Base-by-base conservation (phyloP, 2,888 invertebrate genomes). In the Nysson spinosus region DNA sequence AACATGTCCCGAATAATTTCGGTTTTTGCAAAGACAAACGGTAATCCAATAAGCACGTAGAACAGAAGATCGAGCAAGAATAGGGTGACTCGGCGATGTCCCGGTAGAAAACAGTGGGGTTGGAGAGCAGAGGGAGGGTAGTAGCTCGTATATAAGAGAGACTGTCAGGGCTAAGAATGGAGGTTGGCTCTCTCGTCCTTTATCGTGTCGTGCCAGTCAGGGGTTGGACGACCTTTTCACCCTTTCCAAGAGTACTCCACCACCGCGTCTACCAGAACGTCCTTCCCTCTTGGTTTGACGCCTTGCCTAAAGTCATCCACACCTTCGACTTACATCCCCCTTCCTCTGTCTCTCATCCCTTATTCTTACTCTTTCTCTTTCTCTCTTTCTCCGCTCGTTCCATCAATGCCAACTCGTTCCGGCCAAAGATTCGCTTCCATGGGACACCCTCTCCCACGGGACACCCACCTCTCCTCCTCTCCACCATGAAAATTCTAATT, bases 321-420 rank as follows among this genome's bases (percentile, higher is more conserved):
- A n/a, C n/a, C n/a, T n/a, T n/a, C n/a, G n/a, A n/a, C 64, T 12
- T 24, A 39, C 32, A 26, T 42, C 61, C 56, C 44, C 40, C 37
- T 58, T 44, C n/a, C n/a, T n/a, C n/a, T n/a, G n/a, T n/a, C n/a
- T n/a, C n/a, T n/a, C n/a, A n/a, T n/a, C n/a, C n/a, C n/a, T n/a
- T n/a, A n/a, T n/a, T n/a, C n/a, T n/a, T n/a, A n/a, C n/a, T n/a
- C n/a, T n/a, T n/a, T n/a, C n/a, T n/a, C n/a, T n/a, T n/a, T n/a
- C n/a, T n/a, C n/a, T n/a, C n/a, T n/a, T n/a, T n/a, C n/a, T n/a
- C n/a, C n/a, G n/a, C 57, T 57, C 68, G 75, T 71, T 73, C 75
- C 61, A 73, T 73, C 75, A 73, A 67, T 72, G 75, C 71, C 73
- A 75, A 54, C 71, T 55, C 56, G 67, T 71, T 71, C 55, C 61